Percentiles rank a stretch among this genome's conserved stretches.
Conservation (phyloP, 2,888 invertebrate genomes). For the Agrochola litura region DNA sequence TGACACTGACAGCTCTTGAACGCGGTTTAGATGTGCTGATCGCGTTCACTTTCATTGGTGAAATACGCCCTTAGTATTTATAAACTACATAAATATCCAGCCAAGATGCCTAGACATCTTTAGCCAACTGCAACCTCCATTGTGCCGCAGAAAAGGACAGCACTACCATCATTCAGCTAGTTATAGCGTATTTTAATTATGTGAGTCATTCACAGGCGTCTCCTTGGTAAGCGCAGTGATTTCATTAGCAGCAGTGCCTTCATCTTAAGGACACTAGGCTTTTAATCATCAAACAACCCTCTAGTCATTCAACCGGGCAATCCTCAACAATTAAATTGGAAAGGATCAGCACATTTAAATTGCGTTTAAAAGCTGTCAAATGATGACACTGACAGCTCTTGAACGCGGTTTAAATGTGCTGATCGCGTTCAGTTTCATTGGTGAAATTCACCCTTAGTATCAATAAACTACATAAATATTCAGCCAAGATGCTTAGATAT, state of each 20-base stretch:
- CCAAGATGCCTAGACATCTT: constrained; percentile 16
- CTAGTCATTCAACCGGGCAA: too few relatives aligned
- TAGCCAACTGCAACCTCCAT: constrained; percentile 5
- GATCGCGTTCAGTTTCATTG: too few relatives aligned
- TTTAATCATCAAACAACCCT: constrained; percentile 58
- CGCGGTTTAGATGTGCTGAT: too few relatives aligned
- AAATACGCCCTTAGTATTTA: neutral
- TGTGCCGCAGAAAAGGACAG: constrained; percentile 44
- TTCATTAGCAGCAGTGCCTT: constrained; percentile 70
- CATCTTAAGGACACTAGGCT: constrained; percentile 48
- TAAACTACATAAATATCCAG: neutral
- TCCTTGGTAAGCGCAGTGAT: constrained; percentile 69
- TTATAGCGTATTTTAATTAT: constrained; percentile 73
- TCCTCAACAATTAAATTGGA: too few relatives aligned
- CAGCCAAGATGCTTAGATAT: constrained; percentile 13
- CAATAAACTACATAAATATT: neutral
- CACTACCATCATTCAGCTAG: constrained; percentile 36
- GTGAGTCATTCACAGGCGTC: constrained; percentile 70
- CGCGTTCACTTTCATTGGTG: too few relatives aligned
- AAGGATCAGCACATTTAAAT: too few relatives aligned
- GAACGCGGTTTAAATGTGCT: too few relatives aligned
- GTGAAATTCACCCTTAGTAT: neutral
- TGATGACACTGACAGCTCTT: too few relatives aligned
- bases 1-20: too few relatives aligned
- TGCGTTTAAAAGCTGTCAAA: too few relatives aligned